Base-by-base conservation (phyloP, 2,888 invertebrate species). In the Pycnomerus fuliginosus region DNA sequence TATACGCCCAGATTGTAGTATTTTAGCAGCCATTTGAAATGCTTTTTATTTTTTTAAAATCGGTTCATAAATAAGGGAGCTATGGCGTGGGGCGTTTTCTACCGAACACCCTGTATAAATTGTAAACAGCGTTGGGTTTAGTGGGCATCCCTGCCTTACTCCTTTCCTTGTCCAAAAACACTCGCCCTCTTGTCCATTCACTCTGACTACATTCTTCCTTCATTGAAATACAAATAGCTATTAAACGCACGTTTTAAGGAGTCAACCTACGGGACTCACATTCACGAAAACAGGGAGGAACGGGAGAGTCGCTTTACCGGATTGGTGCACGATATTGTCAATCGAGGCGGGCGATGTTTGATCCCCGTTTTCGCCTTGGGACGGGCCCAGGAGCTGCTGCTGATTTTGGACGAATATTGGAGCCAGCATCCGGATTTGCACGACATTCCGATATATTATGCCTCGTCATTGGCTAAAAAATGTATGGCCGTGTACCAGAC, bases 401-500 rank as follows among this genome's bases (percentile, higher is more conserved):
- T 98, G 3, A 97, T 98, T 65, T 72, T 77, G 79, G 99, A 99
- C 73, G 99, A 99, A 70, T 99, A 88, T 74, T 99, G 99, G 99
- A 86, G 91, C 16, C 85, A 90, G 42, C 98, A 96, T 75, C 94
- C 95, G 0, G 95, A 97, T 72, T 76, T 99, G 5, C 98, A 99
- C 59, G 97, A 98, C 71, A 91, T 98, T 60, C 99, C 99, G 0
- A 97, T 99, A 56, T 99, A 99, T 76, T 99, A 99, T 76, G 99
- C 99, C 5, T 98, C 97, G 0, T 96, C 98, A 0, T 76, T 99
- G 50, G 99, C 99, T 30, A 99, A 99, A 75, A 99, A 99, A 71
- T 99, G 99, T 68, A 99, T 99, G 98, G 91, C 96, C 41, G 99
- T 99, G 1, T 99, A 99, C 76, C 99, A 99, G 75, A 99, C 99